Evolutionary conservation across 1,140 invertebrate genomes (phyloP), one percentile per base, ranked within the genome.

Genomic region (Cataglyphis hispanica): DNA sequence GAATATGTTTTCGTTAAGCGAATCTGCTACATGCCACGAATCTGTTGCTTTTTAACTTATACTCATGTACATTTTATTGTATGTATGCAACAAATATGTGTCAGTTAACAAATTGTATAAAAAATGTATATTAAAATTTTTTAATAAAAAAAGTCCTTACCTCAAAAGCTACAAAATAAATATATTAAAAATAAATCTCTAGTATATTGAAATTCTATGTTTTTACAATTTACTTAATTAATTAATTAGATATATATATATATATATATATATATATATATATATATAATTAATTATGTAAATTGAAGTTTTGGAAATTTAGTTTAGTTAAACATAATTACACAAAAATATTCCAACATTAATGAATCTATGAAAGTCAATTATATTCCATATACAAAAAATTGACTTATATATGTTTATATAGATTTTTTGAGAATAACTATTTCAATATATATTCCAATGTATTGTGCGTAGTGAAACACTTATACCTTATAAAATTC

Each of bases 381-480:
- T 60, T 58, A 31, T 58, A 43, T 81, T 40, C 11, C 1, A 31
- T 5, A 27, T 27, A 40, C 4, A 31, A n/a, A 64, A 81, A 1
- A 72, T 43, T 31, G 22, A 72, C 8, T n/a, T n/a, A 19, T 13
- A 16, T 46, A 50, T 70, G 56, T 40, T 31, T 37, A 80, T 19
- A 2, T 1, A n/a, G 1, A 81, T 13, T 58, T 1, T 1, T 34
- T 13, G 4, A 43, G 53, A 60, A 46, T 46, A 50, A n/a, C 22
- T 34, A 74, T 50, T 50, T 3, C 16, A 50, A 19, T 40, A 16
- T 19, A 27, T 60, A 46, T 43, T 16, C 19, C 0, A 40, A 40
- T 37, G 37, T 72, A 72, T 83, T 83, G 53, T 83, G 53, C 78
- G 67, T 74, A 83, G 25, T 81, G 64, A 81, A 81, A 60, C 22